Evolutionary conservation across 2,113 vertebrate species (phyloP).

Genomic region (Tapirus terrestris): DNA sequence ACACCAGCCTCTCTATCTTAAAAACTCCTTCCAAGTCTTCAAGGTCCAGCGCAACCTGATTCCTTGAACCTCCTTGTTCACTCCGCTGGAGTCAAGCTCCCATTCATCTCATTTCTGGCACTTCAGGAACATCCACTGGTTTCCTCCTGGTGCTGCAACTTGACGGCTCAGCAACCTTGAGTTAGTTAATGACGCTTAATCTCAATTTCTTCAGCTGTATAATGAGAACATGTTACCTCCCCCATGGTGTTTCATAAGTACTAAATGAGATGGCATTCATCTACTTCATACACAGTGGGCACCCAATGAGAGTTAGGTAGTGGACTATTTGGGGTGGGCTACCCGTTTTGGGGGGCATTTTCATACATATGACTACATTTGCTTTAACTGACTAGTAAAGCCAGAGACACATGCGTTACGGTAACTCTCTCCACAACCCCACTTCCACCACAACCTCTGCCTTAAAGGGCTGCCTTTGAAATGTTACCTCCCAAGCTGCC

Average conservation of each 20-base stretch:
- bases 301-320: background rate
- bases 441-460: background rate
- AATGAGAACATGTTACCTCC: fast-evolving
- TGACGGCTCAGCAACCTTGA: background rate
- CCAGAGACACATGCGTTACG: background rate
- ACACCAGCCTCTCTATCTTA: background rate
- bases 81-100: too few species aligned
- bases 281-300: background rate
- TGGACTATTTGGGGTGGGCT: background rate
- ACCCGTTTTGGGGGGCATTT: background rate
- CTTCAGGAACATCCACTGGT: too few species aligned
- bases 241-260: fast-evolving
- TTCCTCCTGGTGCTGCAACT: fast-evolving
- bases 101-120: background rate
- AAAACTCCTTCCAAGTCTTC: background rate
- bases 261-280: background rate
- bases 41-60: too few species aligned
- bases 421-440: background rate
- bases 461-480: background rate
- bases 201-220: too few species aligned
- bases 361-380: background rate
- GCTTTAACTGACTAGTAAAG: background rate
- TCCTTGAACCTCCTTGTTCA: background rate
- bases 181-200: background rate
- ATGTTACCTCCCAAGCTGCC: background rate